Evolutionary conservation across 2,113 vertebrate species (phyloP).

Genomic region (Cyrtonyx montezumae): DNA sequence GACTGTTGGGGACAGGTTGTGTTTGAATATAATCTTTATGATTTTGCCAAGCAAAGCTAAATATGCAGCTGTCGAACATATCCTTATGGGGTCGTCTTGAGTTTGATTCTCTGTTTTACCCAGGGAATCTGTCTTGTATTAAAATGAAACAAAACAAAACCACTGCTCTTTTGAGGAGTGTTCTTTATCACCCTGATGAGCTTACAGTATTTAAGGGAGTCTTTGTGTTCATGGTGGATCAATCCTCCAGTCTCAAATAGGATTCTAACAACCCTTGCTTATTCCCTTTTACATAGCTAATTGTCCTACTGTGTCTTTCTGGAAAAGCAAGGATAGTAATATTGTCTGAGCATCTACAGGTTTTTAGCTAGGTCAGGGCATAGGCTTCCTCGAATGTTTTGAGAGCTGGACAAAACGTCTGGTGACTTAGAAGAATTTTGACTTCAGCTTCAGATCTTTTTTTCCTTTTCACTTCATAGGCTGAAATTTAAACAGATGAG

Average conservation of each 20-base stretch:
- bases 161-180: not conserved
- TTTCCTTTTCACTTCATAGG: not conserved
- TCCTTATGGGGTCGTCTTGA: not conserved
- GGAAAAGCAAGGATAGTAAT: not conserved
- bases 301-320: not conserved
- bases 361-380: not conserved
- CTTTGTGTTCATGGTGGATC: not conserved
- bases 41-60: not conserved
- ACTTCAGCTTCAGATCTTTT: not conserved
- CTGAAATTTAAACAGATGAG: not conserved
- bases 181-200: not conserved
- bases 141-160: not conserved
- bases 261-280: not conserved
- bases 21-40: not conserved
- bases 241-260: not conserved
- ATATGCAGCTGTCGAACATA: not conserved
- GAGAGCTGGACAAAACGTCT: not conserved
- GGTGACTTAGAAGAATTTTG: not conserved
- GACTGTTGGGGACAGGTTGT: not conserved
- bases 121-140: not conserved
- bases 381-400: not conserved
- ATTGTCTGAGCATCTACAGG: fast-evolving
- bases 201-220: not conserved
- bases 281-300: not conserved
- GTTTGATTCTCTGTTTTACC: not conserved